Base-by-base conservation (phyloP, 2,113 vertebrate species). In the Nanorana parkeri region DNA sequence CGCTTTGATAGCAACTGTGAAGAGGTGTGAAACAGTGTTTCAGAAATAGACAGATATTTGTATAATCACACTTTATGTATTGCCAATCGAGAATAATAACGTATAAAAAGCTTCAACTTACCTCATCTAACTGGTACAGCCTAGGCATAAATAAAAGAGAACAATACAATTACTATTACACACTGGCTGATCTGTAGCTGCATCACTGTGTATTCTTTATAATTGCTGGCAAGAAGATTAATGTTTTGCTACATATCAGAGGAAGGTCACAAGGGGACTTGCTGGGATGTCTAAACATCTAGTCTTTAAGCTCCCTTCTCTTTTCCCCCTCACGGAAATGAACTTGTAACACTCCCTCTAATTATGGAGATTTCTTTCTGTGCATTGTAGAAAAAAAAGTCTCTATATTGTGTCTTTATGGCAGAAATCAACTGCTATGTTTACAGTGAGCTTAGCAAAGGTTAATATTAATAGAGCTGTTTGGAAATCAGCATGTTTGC, bases 241-340 rank as follows among this genome's bases (percentile, higher is more conserved):
- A 97, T 97, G 96, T 96, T 97, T 97, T 96, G 95, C 96, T 97
- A 97, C 96, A 98, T 96, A 98, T 98, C 96, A 96, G 95, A 95
- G 93, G 96, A 95, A 94, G 95, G 96, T 96, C 95, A 93, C 94
- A 92, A 93, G 94, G 93, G 94, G 93, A 92, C 90, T 94, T 93
- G 93, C 86, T 89, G 91, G 92, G 91, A 94, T 95, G 94, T 96
- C 96, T 96, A 96, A 96, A 97, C 94, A 97, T 94, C 93, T 77
- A 92, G 92, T 93, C 90, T 93, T 93, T 93, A 89, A 90, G 87
- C 85, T 89, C 81, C 74, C 64, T 72, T 84, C 75, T 86, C 81
- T 84, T 84, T 90, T 72, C 88, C 88, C 77, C 85, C 90, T 88
- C 77, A 84, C 68, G 36, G 86, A 90, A 90, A 90, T 88, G 79